A percentile compares a stretch with the other conserved stretches of the same genome.
Conservation (phyloP, 2,113 vertebrate genomes). For the Apeltes quadracus region DNA sequence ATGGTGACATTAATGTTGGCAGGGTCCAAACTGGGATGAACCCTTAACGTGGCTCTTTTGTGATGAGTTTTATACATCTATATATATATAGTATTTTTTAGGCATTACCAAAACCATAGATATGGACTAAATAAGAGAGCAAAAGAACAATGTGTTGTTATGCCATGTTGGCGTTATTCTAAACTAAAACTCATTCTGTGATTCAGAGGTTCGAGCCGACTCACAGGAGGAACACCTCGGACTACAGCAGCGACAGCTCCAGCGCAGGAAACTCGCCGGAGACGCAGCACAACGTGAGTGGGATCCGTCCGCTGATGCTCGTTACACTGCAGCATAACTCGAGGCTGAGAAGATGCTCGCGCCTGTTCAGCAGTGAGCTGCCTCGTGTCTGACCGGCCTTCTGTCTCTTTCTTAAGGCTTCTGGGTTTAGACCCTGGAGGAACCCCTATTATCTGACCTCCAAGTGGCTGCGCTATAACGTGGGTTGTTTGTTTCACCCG, state of each 20-base stretch:
- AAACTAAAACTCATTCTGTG: background rate
- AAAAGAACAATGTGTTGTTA: background rate
- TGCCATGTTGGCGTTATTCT: background rate
- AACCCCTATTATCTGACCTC: constrained; percentile 74
- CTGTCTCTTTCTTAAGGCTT: constrained; percentile 64
- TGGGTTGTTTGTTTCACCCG: constrained; percentile 67
- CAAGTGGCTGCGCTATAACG: constrained; percentile 76
- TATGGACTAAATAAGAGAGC: too few species aligned
- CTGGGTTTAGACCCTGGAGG: constrained; percentile 64
- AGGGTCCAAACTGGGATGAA: background rate
- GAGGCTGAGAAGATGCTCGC: background rate
- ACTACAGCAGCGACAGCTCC: constrained; percentile 76
- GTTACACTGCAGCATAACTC: background rate
- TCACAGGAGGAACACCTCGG: constrained; percentile 75
- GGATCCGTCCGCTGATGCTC: background rate
- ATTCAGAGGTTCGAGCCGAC: constrained; percentile 68
- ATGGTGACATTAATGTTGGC: too few species aligned
- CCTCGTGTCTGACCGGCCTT: constrained; percentile 23
- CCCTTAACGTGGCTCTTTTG: background rate
- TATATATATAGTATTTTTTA: background rate
- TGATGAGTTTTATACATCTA: background rate
- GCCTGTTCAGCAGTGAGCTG: background rate
- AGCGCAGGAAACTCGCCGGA: constrained; percentile 77
- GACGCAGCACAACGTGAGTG: constrained; percentile 77
- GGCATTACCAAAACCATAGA: background rate